Evolutionary conservation across 2,797 vertebrate species (phyloP).

Genomic region (Phrynocephalus guinanensis): DNA sequence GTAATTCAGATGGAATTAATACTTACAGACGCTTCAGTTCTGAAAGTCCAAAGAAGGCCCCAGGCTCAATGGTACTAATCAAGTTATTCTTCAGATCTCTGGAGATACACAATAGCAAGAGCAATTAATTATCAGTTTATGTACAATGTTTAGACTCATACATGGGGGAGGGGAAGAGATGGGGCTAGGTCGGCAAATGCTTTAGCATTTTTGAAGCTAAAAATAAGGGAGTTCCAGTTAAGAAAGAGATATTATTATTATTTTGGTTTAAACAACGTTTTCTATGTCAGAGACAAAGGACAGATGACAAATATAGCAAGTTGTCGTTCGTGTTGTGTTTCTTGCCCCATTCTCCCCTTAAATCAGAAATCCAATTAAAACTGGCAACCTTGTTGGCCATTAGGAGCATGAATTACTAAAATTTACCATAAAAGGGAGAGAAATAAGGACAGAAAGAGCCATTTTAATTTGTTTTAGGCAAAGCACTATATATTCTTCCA

Average conservation of each 20-base stretch:
- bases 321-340: background rate
- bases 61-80: constrained; percentile 93
- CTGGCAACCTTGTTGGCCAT: background rate
- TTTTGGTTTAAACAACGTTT: constrained; percentile 16
- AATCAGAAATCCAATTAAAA: constrained; percentile 30
- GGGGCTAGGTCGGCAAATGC: constrained; percentile 1
- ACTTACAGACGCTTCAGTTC: constrained; percentile 91
- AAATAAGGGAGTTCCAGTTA: background rate
- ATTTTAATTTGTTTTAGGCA: background rate
- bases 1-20: constrained; percentile 71
- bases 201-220: constrained; percentile 24
- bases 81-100: constrained; percentile 95
- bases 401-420: constrained; percentile 46
- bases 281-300: background rate
- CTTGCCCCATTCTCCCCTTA: background rate
- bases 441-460: constrained; percentile 18
- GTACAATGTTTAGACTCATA: constrained; percentile 27
- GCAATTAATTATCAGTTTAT: constrained; percentile 69
- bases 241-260: background rate
- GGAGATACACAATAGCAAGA: constrained; percentile 69
- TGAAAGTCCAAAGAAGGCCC: constrained; percentile 90
- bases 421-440: constrained; percentile 5
- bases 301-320: background rate
- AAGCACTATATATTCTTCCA: constrained; percentile 28
- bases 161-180: background rate